Percentiles rank a stretch among this genome's conserved stretches.
Evolutionary conservation across 2,888 invertebrate species (phyloP).

Genomic region (Leptopterna dolabrata): DNA sequence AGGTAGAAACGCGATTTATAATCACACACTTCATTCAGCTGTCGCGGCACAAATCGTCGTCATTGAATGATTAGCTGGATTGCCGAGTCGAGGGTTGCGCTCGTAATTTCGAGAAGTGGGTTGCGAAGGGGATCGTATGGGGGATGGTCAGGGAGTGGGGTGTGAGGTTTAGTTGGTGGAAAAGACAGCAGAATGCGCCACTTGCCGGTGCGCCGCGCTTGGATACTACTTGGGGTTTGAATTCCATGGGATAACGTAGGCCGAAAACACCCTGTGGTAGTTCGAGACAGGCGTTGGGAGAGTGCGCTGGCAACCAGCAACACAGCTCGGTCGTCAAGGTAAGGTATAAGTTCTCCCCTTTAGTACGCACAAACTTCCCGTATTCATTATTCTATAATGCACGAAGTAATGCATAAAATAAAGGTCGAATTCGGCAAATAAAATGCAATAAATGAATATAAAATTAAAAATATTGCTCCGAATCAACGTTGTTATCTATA

Average conservation of each 20-base stretch:
- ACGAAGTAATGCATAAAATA: no score
- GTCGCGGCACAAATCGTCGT: neutral
- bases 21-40: no score
- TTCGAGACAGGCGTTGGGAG: neutral
- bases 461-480: no score
- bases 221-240: neutral
- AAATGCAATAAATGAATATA: no score
- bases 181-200: neutral
- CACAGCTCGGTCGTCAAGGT: neutral
- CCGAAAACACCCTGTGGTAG: neutral
- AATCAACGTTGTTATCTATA: no score
- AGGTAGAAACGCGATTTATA: no score
- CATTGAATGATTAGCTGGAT: neutral
- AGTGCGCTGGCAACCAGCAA: slow-evolving; percentile 7
- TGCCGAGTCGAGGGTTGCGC: neutral
- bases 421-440: no score
- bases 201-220: neutral
- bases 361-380: no score
- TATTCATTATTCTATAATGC: no score
- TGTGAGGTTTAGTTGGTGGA: neutral
- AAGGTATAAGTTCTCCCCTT: neutral
- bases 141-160: neutral
- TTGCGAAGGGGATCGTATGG: neutral
- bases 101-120: no score
- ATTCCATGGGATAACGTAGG: neutral